Evolutionary conservation across 1,140 invertebrate species (phyloP).

Genomic region (Ephestia elutella): DNA sequence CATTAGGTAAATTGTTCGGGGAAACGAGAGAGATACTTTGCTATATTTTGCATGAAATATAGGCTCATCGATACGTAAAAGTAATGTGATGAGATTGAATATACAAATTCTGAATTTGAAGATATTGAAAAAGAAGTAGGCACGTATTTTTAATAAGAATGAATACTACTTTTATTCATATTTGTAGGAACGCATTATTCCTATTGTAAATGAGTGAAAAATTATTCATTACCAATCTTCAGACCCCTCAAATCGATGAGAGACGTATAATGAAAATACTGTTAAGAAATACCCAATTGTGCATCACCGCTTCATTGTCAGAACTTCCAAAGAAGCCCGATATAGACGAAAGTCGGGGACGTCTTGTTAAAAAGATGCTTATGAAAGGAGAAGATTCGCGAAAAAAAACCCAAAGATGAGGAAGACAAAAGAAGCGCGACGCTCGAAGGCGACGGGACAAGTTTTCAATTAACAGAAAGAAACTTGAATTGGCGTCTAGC

Average conservation of each 20-base stretch:
- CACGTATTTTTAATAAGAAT: no score
- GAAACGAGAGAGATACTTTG: constrained; percentile 19
- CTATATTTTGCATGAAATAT: constrained; percentile 13
- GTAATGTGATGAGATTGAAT: background rate
- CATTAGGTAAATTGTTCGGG: constrained; percentile 32
- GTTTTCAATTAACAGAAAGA: constrained; percentile 27
- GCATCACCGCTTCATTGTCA: constrained; percentile 27
- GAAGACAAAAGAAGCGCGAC: constrained; percentile 28
- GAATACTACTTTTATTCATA: no score
- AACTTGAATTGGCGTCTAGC: constrained; percentile 14
- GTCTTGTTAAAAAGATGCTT: constrained; percentile 39
- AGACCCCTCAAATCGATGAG: no score
- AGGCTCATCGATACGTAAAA: background rate
- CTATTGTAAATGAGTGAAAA: no score
- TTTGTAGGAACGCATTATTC: no score
- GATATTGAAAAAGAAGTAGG: constrained; percentile 2
- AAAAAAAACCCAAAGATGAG: constrained; percentile 22
- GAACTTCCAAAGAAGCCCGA: constrained; percentile 31
- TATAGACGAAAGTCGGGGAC: constrained; percentile 30
- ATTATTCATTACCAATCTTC: no score
- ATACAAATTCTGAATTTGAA: constrained; percentile 12
- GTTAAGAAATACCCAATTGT: constrained; percentile 25
- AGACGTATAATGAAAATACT: no score
- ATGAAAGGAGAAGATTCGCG: constrained; percentile 25
- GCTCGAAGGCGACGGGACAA: constrained; percentile 23